These are phyloP conservation scores for Saiga tatarica DNA, from an alignment of 2,113 vertebrate species.

Conservation along the genomic window DNA sequence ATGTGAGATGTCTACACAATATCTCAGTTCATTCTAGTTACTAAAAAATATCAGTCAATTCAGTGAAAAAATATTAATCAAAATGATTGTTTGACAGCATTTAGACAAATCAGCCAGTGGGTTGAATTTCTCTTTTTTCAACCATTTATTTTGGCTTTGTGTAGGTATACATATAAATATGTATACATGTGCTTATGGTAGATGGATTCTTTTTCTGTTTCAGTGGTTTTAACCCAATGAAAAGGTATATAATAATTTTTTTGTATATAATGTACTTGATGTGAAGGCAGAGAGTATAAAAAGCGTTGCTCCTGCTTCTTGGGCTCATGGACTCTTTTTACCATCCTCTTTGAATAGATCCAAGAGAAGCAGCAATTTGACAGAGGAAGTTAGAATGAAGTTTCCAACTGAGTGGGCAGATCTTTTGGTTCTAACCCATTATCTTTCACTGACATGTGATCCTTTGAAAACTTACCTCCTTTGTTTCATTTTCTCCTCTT, in stretches of 20 bases:
- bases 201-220: conserved; percentile 7
- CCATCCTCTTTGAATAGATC: not conserved
- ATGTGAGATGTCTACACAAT: not conserved
- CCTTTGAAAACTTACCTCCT: not conserved
- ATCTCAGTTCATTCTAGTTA: conserved; percentile 37
- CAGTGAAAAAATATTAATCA: conserved; percentile 58
- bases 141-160: conserved; percentile 20
- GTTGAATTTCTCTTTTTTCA: conserved; percentile 46
- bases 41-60: conserved; percentile 44
- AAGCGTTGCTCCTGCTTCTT: not conserved
- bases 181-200: not conserved
- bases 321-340: not conserved
- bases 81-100: conserved; percentile 55
- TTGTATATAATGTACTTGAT: not conserved
- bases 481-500: conserved; percentile 11
- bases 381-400: not conserved
- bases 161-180: not conserved
- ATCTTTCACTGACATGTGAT: not conserved
- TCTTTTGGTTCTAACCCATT: not conserved
- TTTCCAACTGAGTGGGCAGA: not conserved
- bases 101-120: conserved; percentile 43
- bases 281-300: not conserved
- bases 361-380: not conserved
- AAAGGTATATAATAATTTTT: not conserved
- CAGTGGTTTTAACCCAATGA: not conserved